Evolutionary conservation across 2,888 invertebrate species (phyloP).

Genomic region (Drosophila anomalipes): DNA sequence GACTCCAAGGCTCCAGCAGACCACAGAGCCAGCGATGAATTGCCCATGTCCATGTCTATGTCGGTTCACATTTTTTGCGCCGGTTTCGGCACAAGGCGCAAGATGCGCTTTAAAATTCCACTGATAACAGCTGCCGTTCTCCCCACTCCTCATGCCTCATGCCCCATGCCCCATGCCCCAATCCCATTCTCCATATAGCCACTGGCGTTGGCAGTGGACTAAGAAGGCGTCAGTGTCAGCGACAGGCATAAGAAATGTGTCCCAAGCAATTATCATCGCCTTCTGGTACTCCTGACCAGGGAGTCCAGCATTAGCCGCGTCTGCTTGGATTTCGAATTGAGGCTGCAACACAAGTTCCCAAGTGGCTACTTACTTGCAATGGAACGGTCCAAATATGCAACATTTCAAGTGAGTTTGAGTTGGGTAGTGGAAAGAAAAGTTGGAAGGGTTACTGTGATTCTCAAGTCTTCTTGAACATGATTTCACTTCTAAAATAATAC

Average conservation of each 20-base stretch:
- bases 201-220: slow-evolving; percentile 42
- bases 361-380: slow-evolving; percentile 19
- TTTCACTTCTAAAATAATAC: background rate
- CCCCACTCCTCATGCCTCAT: background rate
- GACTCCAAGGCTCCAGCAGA: slow-evolving; percentile 3
- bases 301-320: slow-evolving; percentile 13
- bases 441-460: background rate
- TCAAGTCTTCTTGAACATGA: background rate
- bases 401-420: slow-evolving; percentile 7
- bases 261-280: slow-evolving; percentile 65
- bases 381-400: slow-evolving; percentile 16
- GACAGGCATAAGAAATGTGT: slow-evolving; percentile 77
- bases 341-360: slow-evolving; percentile 23
- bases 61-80: slow-evolving; percentile 53
- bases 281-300: slow-evolving; percentile 26
- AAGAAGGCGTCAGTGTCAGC: slow-evolving; percentile 75
- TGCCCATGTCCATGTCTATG: slow-evolving; percentile 65
- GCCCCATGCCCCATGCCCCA: background rate
- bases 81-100: slow-evolving; percentile 44
- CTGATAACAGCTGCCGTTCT: slow-evolving; percentile 62
- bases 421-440: background rate
- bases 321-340: slow-evolving; percentile 26
- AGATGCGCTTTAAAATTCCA: slow-evolving; percentile 78
- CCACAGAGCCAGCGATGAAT: slow-evolving; percentile 59
- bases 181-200: slow-evolving; percentile 25